A percentile compares a stretch with the other conserved stretches of the same genome.
Conservation (phyloP, 2,888 invertebrate species). For the Dryadula phaetusa region DNA sequence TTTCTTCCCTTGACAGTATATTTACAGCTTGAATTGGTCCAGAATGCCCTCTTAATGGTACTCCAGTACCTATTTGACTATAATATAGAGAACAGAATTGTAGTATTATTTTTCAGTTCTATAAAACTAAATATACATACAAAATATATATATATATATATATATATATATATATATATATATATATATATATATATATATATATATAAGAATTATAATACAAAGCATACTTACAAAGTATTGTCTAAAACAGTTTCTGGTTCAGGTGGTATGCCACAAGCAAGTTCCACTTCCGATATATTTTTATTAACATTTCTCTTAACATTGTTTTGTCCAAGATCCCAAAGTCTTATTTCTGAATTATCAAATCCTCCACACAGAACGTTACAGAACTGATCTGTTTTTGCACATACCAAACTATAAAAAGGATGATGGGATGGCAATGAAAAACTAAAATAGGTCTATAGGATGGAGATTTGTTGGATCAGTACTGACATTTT, state of each 20-base stretch:
- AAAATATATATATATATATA: too few relatives aligned
- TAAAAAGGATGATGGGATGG: constrained; percentile 49
- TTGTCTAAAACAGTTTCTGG: constrained; percentile 69
- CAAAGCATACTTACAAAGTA: constrained; percentile 68
- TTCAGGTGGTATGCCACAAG: constrained; percentile 80
- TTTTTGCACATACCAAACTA: constrained; percentile 86
- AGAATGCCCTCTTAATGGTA: constrained; percentile 88
- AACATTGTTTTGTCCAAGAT: constrained; percentile 79
- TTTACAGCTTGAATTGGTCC: constrained; percentile 89
- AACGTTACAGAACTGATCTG: constrained; percentile 86
- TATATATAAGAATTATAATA: background rate
- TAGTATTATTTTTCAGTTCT: too few relatives aligned
- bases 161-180: too few relatives aligned
- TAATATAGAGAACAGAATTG: too few relatives aligned
- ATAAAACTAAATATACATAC: background rate
- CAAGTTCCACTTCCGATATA: constrained; percentile 78
- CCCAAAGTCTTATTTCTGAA: constrained; percentile 88
- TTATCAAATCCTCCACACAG: constrained; percentile 89
- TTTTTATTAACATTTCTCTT: constrained; percentile 70
- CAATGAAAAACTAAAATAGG: too few relatives aligned
- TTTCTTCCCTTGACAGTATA: constrained; percentile 82
- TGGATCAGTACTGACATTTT: too few relatives aligned
- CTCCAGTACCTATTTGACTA: constrained; percentile 84
- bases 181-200: too few relatives aligned
- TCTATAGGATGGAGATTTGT: too few relatives aligned